These are phyloP conservation scores for Panthera leo DNA, from an alignment of 2,113 vertebrate genomes.

Conservation along the genomic window DNA sequence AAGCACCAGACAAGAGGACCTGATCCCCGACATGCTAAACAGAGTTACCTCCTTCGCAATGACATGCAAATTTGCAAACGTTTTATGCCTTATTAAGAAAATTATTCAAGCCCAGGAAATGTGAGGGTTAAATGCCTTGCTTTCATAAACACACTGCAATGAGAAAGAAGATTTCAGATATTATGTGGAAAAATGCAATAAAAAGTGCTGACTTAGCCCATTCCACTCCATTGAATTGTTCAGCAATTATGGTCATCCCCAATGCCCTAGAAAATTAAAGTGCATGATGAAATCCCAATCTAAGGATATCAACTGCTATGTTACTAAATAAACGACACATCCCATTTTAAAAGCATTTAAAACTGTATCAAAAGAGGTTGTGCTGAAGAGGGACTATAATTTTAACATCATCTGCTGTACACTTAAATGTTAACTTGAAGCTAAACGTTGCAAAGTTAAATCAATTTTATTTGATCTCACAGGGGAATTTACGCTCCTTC, in stretches of 20 bases:
- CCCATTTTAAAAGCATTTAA: slow-evolving; percentile 70
- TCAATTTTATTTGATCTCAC: slow-evolving; percentile 56
- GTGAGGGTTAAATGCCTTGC: slow-evolving; percentile 80
- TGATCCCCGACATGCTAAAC: slow-evolving; percentile 38
- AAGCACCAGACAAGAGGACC: slow-evolving; percentile 38
- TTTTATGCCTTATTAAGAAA: slow-evolving; percentile 81
- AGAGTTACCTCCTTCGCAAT: slow-evolving; percentile 67
- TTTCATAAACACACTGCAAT: slow-evolving; percentile 79
- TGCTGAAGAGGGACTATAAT: slow-evolving; percentile 45
- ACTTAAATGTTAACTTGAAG: not conserved
- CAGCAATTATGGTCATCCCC: slow-evolving; percentile 80
- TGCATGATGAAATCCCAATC: slow-evolving; percentile 82
- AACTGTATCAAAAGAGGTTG: slow-evolving; percentile 59
- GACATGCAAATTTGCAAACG: slow-evolving; percentile 73
- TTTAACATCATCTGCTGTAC: not conserved
- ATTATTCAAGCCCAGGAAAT: slow-evolving; percentile 81
- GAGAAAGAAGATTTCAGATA: slow-evolving; percentile 80
- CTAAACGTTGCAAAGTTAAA: slow-evolving; percentile 40
- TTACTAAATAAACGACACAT: slow-evolving; percentile 60
- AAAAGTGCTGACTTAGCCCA: slow-evolving; percentile 81
- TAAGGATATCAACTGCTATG: slow-evolving; percentile 74
- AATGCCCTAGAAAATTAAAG: slow-evolving; percentile 79
- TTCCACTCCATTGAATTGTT: slow-evolving; percentile 79
- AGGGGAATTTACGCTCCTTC: slow-evolving; percentile 14
- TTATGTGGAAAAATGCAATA: slow-evolving; percentile 79